Percentiles rank a stretch among this genome's conserved stretches.
phyloP scores from a whole-genome alignment of 2,113 vertebrate species.

The Hydrolagus affinis region DNA sequence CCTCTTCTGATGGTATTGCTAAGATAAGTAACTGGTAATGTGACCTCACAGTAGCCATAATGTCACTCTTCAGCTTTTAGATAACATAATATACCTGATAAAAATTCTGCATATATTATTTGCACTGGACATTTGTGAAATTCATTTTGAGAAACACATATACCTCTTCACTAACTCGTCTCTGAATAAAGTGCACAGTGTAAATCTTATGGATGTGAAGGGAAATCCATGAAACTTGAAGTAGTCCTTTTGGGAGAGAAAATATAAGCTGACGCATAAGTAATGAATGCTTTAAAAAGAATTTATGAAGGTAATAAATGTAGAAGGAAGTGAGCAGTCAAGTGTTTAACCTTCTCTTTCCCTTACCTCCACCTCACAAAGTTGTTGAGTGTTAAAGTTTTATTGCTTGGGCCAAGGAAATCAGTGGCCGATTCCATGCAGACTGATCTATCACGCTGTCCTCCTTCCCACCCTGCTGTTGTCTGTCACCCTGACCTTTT shows the following conservation, averaged over 20 bases:
- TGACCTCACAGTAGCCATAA: not conserved
- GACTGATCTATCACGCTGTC: conserved; percentile 3
- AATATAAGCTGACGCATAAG: not conserved
- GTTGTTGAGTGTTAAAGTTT: not conserved
- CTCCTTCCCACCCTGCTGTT: not conserved
- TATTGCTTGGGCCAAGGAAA: not conserved
- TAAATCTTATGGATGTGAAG: not conserved
- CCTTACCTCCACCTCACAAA: not conserved
- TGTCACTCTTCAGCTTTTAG: not conserved
- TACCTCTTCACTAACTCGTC: not conserved
- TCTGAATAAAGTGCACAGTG: not conserved
- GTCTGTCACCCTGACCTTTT: conserved; percentile 22
- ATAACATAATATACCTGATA: not conserved
- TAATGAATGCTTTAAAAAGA: not conserved
- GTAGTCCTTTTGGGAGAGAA: not conserved
- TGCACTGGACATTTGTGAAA: not conserved
- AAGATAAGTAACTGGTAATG: not conserved
- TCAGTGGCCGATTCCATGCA: conserved; percentile 3
- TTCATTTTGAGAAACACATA: not conserved
- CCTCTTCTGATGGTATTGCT: not conserved
- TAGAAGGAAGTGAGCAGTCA: not conserved
- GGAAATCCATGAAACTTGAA: not conserved
- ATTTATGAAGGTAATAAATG: not conserved
- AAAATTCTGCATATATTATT: no score
- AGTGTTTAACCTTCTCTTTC: conserved; percentile 5